These are phyloP conservation scores for Microhierax caerulescens DNA, from an alignment of 2,797 vertebrate species.

Conservation along the genomic window DNA sequence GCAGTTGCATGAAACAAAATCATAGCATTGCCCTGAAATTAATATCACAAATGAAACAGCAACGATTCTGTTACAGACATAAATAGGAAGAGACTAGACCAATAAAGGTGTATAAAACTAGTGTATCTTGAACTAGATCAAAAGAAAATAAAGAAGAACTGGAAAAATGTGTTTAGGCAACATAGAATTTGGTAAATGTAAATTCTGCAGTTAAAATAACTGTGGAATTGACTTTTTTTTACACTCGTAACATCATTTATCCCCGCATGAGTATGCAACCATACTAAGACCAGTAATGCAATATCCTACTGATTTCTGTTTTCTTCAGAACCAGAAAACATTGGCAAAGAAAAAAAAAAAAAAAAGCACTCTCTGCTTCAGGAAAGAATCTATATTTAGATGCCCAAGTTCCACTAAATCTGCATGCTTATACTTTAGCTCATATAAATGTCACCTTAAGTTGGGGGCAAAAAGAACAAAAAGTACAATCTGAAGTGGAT, in stretches of 20 bases:
- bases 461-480: neutral
- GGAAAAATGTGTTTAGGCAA: neutral
- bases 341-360: neutral
- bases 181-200: neutral
- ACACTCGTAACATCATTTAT: accelerated
- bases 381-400: neutral
- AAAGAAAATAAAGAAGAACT: neutral
- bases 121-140: neutral
- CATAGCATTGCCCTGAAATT: neutral
- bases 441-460: neutral
- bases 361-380: neutral
- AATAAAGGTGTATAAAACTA: neutral
- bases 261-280: neutral
- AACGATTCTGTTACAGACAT: neutral
- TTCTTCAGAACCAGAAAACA: neutral
- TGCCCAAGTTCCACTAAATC: neutral
- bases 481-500: neutral
- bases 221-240: neutral
- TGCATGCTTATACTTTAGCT: neutral
- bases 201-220: neutral
- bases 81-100: neutral
- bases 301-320: neutral
- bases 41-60: neutral
- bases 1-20: neutral
- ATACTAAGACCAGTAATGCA: neutral